phyloP scores from a whole-genome alignment of 2,888 invertebrate genomes.

The Drosophila koepferae region DNA sequence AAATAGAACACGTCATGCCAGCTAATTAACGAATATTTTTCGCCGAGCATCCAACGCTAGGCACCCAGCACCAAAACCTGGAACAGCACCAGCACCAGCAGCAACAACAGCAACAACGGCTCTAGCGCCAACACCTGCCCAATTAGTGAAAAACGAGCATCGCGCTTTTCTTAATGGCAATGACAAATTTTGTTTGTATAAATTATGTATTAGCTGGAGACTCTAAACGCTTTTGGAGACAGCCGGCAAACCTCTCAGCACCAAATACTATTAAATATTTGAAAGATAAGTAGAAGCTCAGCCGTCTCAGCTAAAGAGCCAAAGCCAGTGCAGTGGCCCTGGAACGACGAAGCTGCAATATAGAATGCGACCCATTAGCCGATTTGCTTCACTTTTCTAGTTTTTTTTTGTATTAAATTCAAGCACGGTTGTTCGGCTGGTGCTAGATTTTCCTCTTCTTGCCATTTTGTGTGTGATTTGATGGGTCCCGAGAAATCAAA shows the following conservation, averaged over 20 bases:
- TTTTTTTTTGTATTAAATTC: conserved; percentile 58
- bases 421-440: conserved; percentile 65
- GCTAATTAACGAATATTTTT: conserved; percentile 72
- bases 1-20: conserved; percentile 70
- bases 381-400: conserved; percentile 12
- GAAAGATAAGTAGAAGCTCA: conserved; percentile 68
- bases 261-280: conserved; percentile 69
- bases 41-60: conserved; percentile 15
- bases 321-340: conserved; percentile 27
- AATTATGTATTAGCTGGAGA: conserved; percentile 71
- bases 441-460: conserved; percentile 1
- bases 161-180: conserved; percentile 68
- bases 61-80: conserved; percentile 22
- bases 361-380: conserved; percentile 73
- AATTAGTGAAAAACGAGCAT: conserved; percentile 64
- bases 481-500: conserved; percentile 71
- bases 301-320: conserved; percentile 21
- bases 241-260: conserved; percentile 35
- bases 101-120: conserved; percentile 15
- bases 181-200: conserved; percentile 75
- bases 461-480: conserved; percentile 33
- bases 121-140: conserved; percentile 62
- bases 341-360: conserved; percentile 18
- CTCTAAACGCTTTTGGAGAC: conserved; percentile 50
- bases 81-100: conserved; percentile 6